Conservation (phyloP, 2,113 vertebrate species). For the Prinia subflava region DNA sequence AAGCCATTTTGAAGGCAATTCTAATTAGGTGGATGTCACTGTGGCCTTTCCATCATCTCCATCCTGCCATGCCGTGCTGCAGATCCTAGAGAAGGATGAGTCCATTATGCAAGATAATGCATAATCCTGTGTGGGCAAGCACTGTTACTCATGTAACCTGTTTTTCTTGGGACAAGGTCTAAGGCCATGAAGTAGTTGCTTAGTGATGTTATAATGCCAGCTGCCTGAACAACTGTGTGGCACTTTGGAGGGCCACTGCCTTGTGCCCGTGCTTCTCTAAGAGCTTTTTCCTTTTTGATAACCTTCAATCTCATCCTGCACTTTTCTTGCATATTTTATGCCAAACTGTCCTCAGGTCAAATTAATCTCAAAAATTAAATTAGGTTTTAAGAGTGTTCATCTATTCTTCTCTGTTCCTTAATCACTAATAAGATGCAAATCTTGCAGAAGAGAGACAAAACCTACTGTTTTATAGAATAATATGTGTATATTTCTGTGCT, state of each 20-base stretch:
- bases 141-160: not conserved
- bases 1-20: not conserved
- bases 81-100: not conserved
- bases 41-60: not conserved
- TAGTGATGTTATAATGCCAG: not conserved
- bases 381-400: not conserved
- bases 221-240: not conserved
- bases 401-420: not conserved
- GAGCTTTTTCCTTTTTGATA: not conserved
- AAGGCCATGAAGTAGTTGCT: not conserved
- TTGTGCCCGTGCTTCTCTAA: not conserved
- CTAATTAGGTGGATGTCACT: not conserved
- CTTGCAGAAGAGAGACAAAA: not conserved
- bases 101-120: rapidly evolving
- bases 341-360: not conserved
- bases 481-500: not conserved
- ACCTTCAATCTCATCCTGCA: not conserved
- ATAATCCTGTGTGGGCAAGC: rapidly evolving
- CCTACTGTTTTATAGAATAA: not conserved
- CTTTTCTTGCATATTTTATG: not conserved
- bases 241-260: not conserved
- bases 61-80: not conserved
- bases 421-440: not conserved
- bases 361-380: not conserved
- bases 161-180: not conserved